These are phyloP conservation scores for Clusia tigrina DNA, from an alignment of 2,888 invertebrate genomes.

Conservation along the genomic window DNA sequence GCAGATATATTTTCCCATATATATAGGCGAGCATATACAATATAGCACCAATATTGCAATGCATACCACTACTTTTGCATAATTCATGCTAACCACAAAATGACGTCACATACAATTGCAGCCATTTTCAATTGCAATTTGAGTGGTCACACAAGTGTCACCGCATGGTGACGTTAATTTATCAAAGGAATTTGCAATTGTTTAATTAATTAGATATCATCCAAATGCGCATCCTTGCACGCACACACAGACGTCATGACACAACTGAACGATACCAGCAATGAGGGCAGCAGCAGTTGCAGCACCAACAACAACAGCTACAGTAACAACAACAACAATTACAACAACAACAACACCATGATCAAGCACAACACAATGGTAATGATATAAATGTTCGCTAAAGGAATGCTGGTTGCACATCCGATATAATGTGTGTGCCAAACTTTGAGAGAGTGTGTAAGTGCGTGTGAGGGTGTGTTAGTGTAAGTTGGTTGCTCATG, in stretches of 20 bases:
- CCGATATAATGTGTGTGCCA: not conserved
- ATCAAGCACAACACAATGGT: no score
- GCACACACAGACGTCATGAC: constrained; percentile 3
- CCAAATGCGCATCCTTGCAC: constrained; percentile 14
- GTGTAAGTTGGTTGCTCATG: not conserved
- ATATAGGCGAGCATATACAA: no score
- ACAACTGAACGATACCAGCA: not conserved
- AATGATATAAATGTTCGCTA: not conserved
- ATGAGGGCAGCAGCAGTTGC: not conserved
- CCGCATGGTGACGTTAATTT: constrained; percentile 49
- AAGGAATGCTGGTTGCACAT: constrained; percentile 4
- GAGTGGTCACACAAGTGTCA: constrained; percentile 37
- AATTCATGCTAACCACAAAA: no score
- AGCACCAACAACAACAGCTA: no score
- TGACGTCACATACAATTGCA: no score
- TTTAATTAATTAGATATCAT: constrained; percentile 47
- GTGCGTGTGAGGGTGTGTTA: not conserved
- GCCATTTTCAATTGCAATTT: constrained; percentile 38
- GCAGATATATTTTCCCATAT: no score
- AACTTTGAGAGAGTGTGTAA: not conserved
- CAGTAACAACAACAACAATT: no score
- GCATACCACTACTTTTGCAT: no score
- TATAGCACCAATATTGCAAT: no score
- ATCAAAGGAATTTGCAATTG: constrained; percentile 51
- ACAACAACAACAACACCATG: no score